Percentiles rank a stretch among this genome's conserved stretches.
phyloP scores from a whole-genome alignment of 1,140 invertebrate genomes.

The Pygmarrhopalites habei region DNA sequence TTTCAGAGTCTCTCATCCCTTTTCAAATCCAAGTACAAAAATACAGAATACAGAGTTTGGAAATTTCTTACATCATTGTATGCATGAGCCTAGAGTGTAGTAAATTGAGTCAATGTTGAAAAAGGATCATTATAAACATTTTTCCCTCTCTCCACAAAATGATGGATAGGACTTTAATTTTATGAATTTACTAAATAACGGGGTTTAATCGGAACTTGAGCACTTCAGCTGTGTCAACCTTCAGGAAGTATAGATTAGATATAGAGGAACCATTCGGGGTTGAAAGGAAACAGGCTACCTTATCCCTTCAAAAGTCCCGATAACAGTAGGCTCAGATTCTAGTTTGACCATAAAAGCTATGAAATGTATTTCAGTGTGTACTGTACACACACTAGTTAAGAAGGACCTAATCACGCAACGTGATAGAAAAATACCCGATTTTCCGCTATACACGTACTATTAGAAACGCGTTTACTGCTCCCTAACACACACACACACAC shows the following conservation, averaged over 20 bases:
- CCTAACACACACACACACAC: neutral
- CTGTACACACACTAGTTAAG: neutral
- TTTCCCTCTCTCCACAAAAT: neutral
- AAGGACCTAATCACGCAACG: constrained; percentile 2
- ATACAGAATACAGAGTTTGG: too few species aligned
- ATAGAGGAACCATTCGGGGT: neutral
- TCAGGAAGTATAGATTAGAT: neutral
- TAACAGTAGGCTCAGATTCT: neutral
- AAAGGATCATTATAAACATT: too few species aligned
- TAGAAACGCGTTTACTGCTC: neutral
- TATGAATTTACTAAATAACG: neutral
- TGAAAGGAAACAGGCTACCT: neutral
- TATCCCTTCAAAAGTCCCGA: neutral
- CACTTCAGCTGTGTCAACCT: neutral
- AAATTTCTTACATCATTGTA: too few species aligned
- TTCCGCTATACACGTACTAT: constrained; percentile 4
- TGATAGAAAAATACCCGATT: constrained; percentile 9
- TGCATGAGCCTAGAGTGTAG: too few species aligned
- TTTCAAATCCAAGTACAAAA: too few species aligned
- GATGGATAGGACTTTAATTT: constrained; percentile 10
- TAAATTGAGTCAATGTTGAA: too few species aligned
- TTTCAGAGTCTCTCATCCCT: too few species aligned
- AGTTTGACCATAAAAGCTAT: neutral
- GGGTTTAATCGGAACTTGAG: neutral
- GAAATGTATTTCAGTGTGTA: too few species aligned